Base-by-base conservation (phyloP, 2,797 vertebrate species). In the Buceros bicornis region DNA sequence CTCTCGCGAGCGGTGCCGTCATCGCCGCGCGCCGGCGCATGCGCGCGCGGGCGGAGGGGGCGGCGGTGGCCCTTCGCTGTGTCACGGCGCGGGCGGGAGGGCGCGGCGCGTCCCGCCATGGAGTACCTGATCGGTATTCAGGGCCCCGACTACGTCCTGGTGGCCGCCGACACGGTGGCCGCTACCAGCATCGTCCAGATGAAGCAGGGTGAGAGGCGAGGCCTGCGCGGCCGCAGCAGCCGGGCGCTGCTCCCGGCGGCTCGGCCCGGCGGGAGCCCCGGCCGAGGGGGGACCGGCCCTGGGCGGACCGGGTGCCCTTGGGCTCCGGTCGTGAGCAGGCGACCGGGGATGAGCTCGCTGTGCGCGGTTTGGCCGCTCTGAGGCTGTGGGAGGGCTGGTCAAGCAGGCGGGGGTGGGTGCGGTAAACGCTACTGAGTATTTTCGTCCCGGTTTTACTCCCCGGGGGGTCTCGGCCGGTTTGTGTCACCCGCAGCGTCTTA, bases 51-150 rank as follows among this genome's bases (percentile, higher is more conserved):
- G 9, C 37, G 37, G 37, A 40, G 11, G 13, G 11, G 17, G 73
- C 1, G 16, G 33, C 0, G 71, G 53, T 13, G 51, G 29, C 62
- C 54, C 45, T 89, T 90, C 87, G 82, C 91, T 97, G 97, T 97
- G 96, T 97, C 96, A 97, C 93, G 48, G 69, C 31, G 25, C 43
- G 61, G 71, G 31, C 42, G 6, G 82, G n/a, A 56, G 61, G 62
- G 54, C 35, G 61, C 40, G 31, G 26, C 62, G 50, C 47, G 60
- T 48, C 12, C 35, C 31, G 17, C n/a, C 29, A 99, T 99, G 99
- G 99, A 99, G 93, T 99, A 99, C 94, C 97, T 99, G 65, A 98
- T 99, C 56, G 99, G 99, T 48, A 99, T 99, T n/a, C 99, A 99
- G 94, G 99, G 99, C 24, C 98, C 97, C 2, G 99, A 99, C 95